Evolutionary conservation across 2,888 invertebrate genomes (phyloP).

Genomic region (Microchrysa polita): DNA sequence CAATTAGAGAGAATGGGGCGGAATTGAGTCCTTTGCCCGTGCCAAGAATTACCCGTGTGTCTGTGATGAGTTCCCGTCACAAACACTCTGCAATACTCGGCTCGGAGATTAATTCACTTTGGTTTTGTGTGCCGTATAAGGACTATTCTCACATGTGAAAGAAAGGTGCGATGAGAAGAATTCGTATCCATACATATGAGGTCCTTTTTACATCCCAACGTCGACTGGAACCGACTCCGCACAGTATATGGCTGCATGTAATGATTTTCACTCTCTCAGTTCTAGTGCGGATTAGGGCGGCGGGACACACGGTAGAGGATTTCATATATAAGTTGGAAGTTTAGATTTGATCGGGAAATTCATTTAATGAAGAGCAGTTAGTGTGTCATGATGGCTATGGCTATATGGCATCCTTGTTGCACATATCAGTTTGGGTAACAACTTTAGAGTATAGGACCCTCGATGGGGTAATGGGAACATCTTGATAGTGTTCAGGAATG

Average conservation of each 20-base stretch:
- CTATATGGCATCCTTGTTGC: too few species aligned
- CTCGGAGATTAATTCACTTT: constrained; percentile 27
- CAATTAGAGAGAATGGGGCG: neutral
- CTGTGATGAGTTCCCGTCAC: constrained; percentile 32
- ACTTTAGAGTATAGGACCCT: too few species aligned
- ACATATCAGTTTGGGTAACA: too few species aligned
- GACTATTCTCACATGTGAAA: too few species aligned
- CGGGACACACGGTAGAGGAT: neutral
- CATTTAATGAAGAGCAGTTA: neutral
- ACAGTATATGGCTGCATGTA: neutral
- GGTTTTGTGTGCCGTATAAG: constrained; percentile 18
- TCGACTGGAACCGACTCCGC: neutral
- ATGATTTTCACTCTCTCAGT: constrained; percentile 28
- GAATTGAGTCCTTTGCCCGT: neutral
- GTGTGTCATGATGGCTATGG: too few species aligned
- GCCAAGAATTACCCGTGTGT: constrained; percentile 1
- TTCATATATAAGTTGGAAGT: constrained; percentile 8
- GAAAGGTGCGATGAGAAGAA: constrained; percentile 7
- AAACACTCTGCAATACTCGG: constrained; percentile 4
- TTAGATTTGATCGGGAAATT: constrained; percentile 33
- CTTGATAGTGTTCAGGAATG: too few species aligned
- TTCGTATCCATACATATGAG: neutral
- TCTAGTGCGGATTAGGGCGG: neutral
- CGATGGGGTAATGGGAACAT: too few species aligned
- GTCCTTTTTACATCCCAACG: neutral